phyloP scores from a whole-genome alignment of 2,113 vertebrate species.

The Cavia porcellus region DNA sequence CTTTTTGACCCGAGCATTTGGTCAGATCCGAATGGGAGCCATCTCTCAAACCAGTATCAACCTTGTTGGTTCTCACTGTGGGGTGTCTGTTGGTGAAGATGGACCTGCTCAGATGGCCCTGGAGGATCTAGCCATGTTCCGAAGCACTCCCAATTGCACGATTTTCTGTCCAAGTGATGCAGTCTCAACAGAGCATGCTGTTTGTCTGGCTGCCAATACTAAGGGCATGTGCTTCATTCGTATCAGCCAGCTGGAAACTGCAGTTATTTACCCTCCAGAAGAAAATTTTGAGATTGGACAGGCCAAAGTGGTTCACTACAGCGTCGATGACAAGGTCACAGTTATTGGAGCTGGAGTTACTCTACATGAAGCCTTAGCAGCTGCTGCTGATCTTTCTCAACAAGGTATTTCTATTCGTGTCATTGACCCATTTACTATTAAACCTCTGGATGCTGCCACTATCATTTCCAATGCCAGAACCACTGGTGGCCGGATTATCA shows the following conservation, averaged over 20 bases:
- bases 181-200: slow-evolving; percentile 90
- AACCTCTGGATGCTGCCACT: slow-evolving; percentile 92
- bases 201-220: slow-evolving; percentile 90
- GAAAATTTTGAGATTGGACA: slow-evolving; percentile 92
- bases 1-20: slow-evolving; percentile 92
- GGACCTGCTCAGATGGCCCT: slow-evolving; percentile 94
- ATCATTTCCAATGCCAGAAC: slow-evolving; percentile 90
- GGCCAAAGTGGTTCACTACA: slow-evolving; percentile 92
- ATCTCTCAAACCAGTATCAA: slow-evolving; percentile 93
- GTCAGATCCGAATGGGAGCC: slow-evolving; percentile 94
- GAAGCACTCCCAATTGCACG: slow-evolving; percentile 92
- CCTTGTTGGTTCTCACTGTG: slow-evolving; percentile 93
- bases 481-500: slow-evolving; percentile 91
- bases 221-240: slow-evolving; percentile 94
- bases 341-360: slow-evolving; percentile 93
- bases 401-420: slow-evolving; percentile 92
- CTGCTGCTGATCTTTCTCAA: slow-evolving; percentile 89
- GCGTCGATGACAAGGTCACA: slow-evolving; percentile 88
- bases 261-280: slow-evolving; percentile 89
- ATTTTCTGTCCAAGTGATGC: slow-evolving; percentile 94
- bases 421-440: slow-evolving; percentile 94
- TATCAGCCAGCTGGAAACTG: slow-evolving; percentile 89
- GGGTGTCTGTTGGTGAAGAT: slow-evolving; percentile 92
- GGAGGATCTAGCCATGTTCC: slow-evolving; percentile 95
- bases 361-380: slow-evolving; percentile 92